Evolutionary conservation across 2,113 vertebrate species (phyloP), one percentile per base, ranked within the genome.

Genomic region (Dicentrarchus labrax): DNA sequence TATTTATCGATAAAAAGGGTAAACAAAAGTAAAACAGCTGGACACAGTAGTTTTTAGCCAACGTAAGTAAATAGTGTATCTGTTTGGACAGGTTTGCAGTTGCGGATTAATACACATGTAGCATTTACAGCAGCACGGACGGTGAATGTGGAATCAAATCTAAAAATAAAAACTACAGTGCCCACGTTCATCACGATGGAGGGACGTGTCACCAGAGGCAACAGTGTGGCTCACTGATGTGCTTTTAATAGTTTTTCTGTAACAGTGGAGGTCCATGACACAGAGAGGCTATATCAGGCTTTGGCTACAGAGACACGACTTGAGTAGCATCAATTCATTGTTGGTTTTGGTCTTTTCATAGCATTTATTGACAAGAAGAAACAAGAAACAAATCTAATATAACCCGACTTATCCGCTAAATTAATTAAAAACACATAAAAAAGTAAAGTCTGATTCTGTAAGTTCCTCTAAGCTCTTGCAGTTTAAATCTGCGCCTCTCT

Each of bases 401-500:
- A 30, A 30, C 30, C 30, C 1, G 3, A 64, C 47, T 19, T 22
- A 0, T 6, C 6, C 4, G 54, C 30, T 15, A 6, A 41, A 38
- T 45, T 16, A n/a, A 48, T n/a, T 39, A 36, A 22, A 56, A 59
- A 39, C 5, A 12, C 1, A 57, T 4, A 30, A 30, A 30, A 47
- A 47, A 47, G 45, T 47, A 47, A 15, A 57, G 21, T 1, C 4
- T 1, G 2, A 10, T 6, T 8, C 5, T 66, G 8, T 61, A 61
- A 69, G 36, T 62, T 56, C n/a, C 41, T 53, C n/a, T 53, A 21
- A 75, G 4, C 4, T 67, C 5, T 15, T 47, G 15, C 66, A 30
- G 48, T 53, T 56, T 54, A 71, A 60, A 60, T 38, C 76, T 56
- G n/a, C 30, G 8, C 38, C 22, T 75, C 50, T 57, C 36, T 59